Base-by-base conservation (phyloP, 2,797 vertebrate genomes). In the Falco biarmicus region DNA sequence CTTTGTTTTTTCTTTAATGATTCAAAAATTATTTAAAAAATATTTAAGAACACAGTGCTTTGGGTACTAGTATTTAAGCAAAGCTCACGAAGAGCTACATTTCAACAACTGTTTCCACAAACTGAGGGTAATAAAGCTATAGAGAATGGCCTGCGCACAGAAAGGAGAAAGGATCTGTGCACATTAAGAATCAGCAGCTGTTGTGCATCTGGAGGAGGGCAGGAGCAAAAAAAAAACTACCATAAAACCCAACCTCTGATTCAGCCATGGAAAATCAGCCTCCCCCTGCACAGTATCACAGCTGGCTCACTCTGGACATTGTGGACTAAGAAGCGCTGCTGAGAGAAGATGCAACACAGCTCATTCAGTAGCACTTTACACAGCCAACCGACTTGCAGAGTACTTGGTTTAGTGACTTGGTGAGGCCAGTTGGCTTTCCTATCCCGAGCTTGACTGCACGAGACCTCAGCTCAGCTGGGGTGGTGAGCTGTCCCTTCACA, bases 341-440 rank as follows among this genome's bases (percentile, higher is more conserved):
- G 2, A 51, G 57, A 87, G 24, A 71, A 81, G 37, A 9, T 48
- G 39, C 41, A 69, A 11, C 24, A 7, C 21, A 29, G 25, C 39
- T 93, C 37, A 32, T 45, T 29, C 57, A 69, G 69, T n/a, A 77
- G 37, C 1, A 2, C 20, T 63, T 29, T 60, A 24, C 31, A 22
- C 1, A 4, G 34, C 29, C 0, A 1, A 17, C 10, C 0, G 1
- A 29, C 43, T 39, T 18, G 22, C 10, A 32, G 70, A 28, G 32
- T 8, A 1, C 63, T 50, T 24, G 26, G 16, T n/a, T 89, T 19
- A 47, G 70, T 4, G 47, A 50, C 24, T 65, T 18, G 21, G 48
- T 64, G 47, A 69, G 26, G n/a, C 13, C 15, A 86, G 43, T 4
- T 17, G 22, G 15, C 43, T 85, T 45, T 56, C 60, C 21, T 43